These are phyloP conservation scores for Cololabis saira DNA, from an alignment of 2,113 vertebrate genomes.

Conservation along the genomic window DNA sequence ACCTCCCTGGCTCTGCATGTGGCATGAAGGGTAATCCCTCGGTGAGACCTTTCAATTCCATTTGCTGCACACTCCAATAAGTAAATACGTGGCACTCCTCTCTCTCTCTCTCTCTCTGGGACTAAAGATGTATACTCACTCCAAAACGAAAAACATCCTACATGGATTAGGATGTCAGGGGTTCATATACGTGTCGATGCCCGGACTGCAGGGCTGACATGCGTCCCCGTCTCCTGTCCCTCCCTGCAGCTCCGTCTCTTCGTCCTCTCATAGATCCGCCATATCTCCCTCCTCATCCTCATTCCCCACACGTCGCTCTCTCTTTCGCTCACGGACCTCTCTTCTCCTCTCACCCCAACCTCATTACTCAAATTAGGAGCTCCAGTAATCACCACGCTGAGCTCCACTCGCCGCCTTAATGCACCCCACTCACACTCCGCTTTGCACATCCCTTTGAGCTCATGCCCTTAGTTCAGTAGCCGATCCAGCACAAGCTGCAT, in stretches of 20 bases:
- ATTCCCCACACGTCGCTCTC: slow-evolving; percentile 54
- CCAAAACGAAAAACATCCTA: slow-evolving; percentile 54
- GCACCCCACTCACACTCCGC: slow-evolving; percentile 52
- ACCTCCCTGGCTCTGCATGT: slow-evolving; percentile 57
- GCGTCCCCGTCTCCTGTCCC: slow-evolving; percentile 22
- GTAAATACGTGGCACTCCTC: slow-evolving; percentile 75
- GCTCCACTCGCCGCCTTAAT: slow-evolving; percentile 61
- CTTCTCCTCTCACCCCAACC: slow-evolving; percentile 65
- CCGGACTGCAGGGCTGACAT: slow-evolving; percentile 31
- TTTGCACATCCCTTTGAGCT: slow-evolving; percentile 69
- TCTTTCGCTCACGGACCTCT: slow-evolving; percentile 56
- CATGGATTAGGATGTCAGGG: slow-evolving; percentile 50
- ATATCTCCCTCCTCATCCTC: slow-evolving; percentile 35
- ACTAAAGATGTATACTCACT: slow-evolving; percentile 70
- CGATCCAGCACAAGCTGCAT: slow-evolving; percentile 58
- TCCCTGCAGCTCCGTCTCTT: slow-evolving; percentile 37
- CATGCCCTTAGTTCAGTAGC: slow-evolving; percentile 64
- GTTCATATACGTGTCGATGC: slow-evolving; percentile 42
- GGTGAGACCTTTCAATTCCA: slow-evolving; percentile 81
- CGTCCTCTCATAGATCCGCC: slow-evolving; percentile 40
- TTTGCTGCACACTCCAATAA: slow-evolving; percentile 73
- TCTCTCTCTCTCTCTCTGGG: slow-evolving; percentile 63
- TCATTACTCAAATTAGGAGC: slow-evolving; percentile 80
- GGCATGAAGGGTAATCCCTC: slow-evolving; percentile 60
- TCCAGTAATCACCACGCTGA: slow-evolving; percentile 68